Evolutionary conservation across 2,113 vertebrate genomes (phyloP).

Genomic region (Heliornis fulica): DNA sequence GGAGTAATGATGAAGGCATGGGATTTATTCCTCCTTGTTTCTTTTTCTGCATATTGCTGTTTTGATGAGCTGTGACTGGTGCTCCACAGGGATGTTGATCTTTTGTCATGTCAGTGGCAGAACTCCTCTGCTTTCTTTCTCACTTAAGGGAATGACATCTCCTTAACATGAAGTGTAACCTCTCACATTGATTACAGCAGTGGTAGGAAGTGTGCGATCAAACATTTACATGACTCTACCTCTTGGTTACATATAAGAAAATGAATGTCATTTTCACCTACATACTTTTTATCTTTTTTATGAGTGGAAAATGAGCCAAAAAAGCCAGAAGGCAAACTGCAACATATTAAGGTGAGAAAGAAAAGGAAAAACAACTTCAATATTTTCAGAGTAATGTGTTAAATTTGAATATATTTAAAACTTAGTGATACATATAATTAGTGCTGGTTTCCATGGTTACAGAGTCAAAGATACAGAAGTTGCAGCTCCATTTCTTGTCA

Average conservation of each 20-base stretch:
- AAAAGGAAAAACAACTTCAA: slow-evolving; percentile 32
- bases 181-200: background rate
- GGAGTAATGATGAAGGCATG: background rate
- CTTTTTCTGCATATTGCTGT: background rate
- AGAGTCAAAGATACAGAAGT: slow-evolving; percentile 28
- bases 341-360: slow-evolving; percentile 43
- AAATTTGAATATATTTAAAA: slow-evolving; percentile 62
- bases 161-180: background rate
- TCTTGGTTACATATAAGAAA: slow-evolving; percentile 44
- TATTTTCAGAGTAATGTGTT: slow-evolving; percentile 44
- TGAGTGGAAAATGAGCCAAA: slow-evolving; percentile 9
- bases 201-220: slow-evolving; percentile 14
- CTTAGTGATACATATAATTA: slow-evolving; percentile 56
- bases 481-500: slow-evolving; percentile 3
- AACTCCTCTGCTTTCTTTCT: background rate
- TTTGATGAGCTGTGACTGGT: background rate
- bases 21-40: background rate
- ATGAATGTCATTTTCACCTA: slow-evolving; percentile 47
- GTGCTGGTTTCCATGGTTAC: slow-evolving; percentile 45
- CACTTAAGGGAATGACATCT: background rate
- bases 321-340: slow-evolving; percentile 46
- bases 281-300: slow-evolving; percentile 25
- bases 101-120: background rate
- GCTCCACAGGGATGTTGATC: background rate
- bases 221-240: slow-evolving; percentile 40